A percentile compares a stretch with the other conserved stretches of the same genome.
Conservation (phyloP, 2,888 invertebrate species). For the Stenolophus ochropezus region DNA sequence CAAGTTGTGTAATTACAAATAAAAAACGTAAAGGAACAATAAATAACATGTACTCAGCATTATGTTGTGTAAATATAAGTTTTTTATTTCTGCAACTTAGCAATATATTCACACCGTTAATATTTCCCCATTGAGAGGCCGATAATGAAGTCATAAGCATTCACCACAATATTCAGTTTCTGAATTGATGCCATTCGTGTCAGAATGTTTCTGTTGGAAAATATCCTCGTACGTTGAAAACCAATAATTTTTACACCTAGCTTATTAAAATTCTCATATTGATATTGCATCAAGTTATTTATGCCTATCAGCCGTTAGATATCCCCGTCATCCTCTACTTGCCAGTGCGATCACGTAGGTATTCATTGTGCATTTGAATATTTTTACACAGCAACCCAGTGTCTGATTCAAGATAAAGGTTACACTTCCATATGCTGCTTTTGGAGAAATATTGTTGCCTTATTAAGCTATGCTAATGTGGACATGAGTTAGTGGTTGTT, state of each 20-base stretch:
- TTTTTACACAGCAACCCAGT: conserved; percentile 41
- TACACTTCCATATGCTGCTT: conserved; percentile 28
- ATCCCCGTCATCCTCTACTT: background rate
- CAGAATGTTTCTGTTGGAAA: background rate
- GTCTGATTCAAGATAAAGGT: conserved; percentile 38
- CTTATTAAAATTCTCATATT: conserved; percentile 23
- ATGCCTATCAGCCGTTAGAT: conserved; percentile 23
- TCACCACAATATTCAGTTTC: background rate
- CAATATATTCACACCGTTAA: too few relatives aligned
- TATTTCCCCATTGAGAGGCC: background rate
- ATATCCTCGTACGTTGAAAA: background rate
- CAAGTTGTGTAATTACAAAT: too few relatives aligned
- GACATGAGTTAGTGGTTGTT: background rate
- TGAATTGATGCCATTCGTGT: background rate
- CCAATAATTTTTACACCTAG: conserved; percentile 1
- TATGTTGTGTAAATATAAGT: too few relatives aligned
- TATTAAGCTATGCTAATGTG: conserved; percentile 10
- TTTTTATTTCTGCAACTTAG: too few relatives aligned
- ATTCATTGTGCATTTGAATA: conserved; percentile 45
- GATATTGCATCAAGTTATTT: conserved; percentile 13
- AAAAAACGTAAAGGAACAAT: too few relatives aligned
- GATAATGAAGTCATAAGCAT: background rate
- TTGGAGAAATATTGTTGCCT: conserved; percentile 17
- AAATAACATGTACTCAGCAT: too few relatives aligned
- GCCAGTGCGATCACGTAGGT: conserved; percentile 5